Percentiles rank a stretch among this genome's conserved stretches.
Conservation (phyloP, 2,797 vertebrate species). For the Mormyrops boulengeri region DNA sequence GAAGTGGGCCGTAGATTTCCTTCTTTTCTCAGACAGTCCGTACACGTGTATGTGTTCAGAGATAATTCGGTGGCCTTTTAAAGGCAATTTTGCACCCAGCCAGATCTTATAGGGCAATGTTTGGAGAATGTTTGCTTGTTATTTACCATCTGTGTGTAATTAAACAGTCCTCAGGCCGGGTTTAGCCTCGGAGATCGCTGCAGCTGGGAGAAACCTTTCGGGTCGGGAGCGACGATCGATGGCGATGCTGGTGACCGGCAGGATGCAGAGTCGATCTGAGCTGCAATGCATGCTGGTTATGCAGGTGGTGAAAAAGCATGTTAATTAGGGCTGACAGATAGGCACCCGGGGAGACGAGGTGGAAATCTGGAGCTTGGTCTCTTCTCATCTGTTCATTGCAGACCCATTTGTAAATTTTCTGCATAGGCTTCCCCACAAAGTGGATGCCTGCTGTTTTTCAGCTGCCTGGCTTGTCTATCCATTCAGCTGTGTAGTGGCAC, state of each 20-base stretch:
- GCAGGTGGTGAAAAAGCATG: slow-evolving; percentile 28
- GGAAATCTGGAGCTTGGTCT: not conserved
- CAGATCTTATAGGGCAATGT: not conserved
- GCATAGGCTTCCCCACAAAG: not conserved
- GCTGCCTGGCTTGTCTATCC: not conserved
- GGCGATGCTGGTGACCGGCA: slow-evolving; percentile 24
- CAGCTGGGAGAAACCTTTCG: slow-evolving; percentile 9
- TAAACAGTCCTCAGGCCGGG: not conserved
- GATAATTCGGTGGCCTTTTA: not conserved
- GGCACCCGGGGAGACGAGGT: slow-evolving; percentile 25
- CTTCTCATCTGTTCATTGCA: not conserved
- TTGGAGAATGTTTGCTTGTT: not conserved
- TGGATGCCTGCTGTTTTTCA: not conserved
- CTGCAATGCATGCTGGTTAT: slow-evolving; percentile 3
- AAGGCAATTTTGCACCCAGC: not conserved
- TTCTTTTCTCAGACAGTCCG: not conserved
- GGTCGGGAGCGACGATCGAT: slow-evolving; percentile 24
- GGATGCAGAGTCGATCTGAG: not conserved
- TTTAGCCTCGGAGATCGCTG: not conserved
- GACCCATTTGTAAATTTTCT: not conserved
- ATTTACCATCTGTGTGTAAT: not conserved
- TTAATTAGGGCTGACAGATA: slow-evolving; percentile 36
- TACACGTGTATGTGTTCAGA: not conserved
- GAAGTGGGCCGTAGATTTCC: not conserved
- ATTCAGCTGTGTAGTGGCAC: not conserved